Evolutionary conservation across 2,888 invertebrate genomes (phyloP).

Genomic region (Drosophila pseudotalamancana): DNA sequence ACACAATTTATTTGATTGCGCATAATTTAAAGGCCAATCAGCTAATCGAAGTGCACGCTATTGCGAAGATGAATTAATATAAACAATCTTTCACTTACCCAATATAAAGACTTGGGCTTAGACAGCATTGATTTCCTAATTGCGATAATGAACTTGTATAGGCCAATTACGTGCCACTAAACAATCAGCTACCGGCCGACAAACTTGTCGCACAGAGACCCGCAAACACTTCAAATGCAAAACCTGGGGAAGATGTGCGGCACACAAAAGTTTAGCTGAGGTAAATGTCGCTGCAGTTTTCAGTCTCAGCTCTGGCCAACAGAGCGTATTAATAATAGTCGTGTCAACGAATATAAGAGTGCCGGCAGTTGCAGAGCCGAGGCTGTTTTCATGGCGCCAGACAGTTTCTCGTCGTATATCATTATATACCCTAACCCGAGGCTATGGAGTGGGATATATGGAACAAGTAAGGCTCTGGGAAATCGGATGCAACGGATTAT

Average conservation of each 20-base stretch:
- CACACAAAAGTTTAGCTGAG: constrained; percentile 18
- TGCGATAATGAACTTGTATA: constrained; percentile 64
- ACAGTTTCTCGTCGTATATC: constrained; percentile 24
- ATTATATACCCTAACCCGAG: constrained; percentile 12
- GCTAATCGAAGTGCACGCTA: not conserved
- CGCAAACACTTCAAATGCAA: constrained; percentile 28
- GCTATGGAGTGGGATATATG: not conserved
- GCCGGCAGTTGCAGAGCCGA: constrained; percentile 15
- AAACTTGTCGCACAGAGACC: constrained; percentile 12
- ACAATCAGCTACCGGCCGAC: constrained; percentile 23
- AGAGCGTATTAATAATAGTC: constrained; percentile 65
- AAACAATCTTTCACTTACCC: too few species aligned
- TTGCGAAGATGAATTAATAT: not conserved
- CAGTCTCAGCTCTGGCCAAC: constrained; percentile 45
- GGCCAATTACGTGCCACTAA: constrained; percentile 29
- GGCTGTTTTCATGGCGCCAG: constrained; percentile 11
- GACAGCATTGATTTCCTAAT: constrained; percentile 7
- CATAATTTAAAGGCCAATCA: not conserved
- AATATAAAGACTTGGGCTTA: not conserved
- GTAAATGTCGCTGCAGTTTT: constrained; percentile 34
- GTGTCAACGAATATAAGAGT: constrained; percentile 59
- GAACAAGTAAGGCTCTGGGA: too few species aligned
- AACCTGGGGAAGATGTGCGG: constrained; percentile 59
- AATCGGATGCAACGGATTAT: too few species aligned
- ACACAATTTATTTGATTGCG: constrained; percentile 4